phyloP scores from a whole-genome alignment of 2,888 invertebrate species.

The Chaetoderma sp. region DNA sequence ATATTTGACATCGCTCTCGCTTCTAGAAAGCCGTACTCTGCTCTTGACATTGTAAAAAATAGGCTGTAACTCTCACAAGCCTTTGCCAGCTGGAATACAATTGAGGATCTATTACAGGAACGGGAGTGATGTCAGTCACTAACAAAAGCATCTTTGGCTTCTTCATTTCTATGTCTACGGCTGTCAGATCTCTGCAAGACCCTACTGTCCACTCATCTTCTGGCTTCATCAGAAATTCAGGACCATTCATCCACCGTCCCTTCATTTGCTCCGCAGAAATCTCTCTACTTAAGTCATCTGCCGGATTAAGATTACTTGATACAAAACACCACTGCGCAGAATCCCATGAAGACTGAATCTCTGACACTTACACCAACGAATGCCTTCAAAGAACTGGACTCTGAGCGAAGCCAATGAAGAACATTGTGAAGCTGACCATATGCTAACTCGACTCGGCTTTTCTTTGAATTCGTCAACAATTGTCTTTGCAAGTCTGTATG shows the following conservation, averaged over 20 bases:
- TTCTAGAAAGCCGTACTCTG: neutral
- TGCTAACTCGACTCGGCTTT: neutral
- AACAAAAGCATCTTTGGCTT: neutral
- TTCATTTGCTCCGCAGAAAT: neutral
- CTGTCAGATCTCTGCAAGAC: too few species aligned
- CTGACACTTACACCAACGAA: slow-evolving; percentile 9
- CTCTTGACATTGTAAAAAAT: slow-evolving; percentile 1
- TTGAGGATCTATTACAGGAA: slow-evolving; percentile 1
- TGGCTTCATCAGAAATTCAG: neutral
- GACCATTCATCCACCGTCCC: slow-evolving; percentile 3
- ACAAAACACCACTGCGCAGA: slow-evolving; percentile 1
- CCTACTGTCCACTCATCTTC: slow-evolving; percentile 5
- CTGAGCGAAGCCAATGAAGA: slow-evolving; percentile 3
- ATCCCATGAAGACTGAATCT: slow-evolving; percentile 8
- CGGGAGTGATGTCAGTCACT: neutral
- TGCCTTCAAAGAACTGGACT: neutral
- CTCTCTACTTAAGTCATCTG: slow-evolving; percentile 9
- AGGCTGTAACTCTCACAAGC: slow-evolving; percentile 14
- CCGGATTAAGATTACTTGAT: neutral
- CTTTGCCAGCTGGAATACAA: slow-evolving; percentile 4
- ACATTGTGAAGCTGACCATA: slow-evolving; percentile 8
- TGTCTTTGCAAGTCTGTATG: neutral
- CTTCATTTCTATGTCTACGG: neutral
- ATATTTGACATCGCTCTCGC: neutral
- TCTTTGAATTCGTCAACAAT: neutral